A percentile compares a stretch with the other conserved stretches of the same genome.
phyloP scores from a whole-genome alignment of 2,888 invertebrate genomes.

The Pandemis corylana region DNA sequence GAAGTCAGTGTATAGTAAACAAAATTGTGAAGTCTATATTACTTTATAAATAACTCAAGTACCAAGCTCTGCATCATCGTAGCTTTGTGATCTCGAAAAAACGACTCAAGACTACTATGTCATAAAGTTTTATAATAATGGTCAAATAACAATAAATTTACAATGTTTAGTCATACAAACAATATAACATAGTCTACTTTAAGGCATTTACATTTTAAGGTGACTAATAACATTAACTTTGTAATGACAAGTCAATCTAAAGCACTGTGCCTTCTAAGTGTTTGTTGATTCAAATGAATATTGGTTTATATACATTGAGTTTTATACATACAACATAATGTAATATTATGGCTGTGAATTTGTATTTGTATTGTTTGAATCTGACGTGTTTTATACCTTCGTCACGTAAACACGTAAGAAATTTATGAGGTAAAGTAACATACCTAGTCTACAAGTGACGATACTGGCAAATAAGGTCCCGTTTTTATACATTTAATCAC shows the following conservation, averaged over 20 bases:
- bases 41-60: not conserved
- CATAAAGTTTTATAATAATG: not conserved
- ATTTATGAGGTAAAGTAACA: not conserved
- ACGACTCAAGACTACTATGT: conserved; percentile 7
- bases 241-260: conserved; percentile 52
- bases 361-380: conserved; percentile 35
- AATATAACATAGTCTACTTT: conserved; percentile 16
- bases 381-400: conserved; percentile 15
- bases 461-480: not conserved
- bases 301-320: conserved; percentile 36
- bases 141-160: conserved; percentile 13
- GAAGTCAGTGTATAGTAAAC: not conserved
- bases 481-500: not conserved
- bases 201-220: conserved; percentile 20
- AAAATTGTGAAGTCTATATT: not conserved
- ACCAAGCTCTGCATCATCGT: not conserved
- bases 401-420: not conserved
- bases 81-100: not conserved
- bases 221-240: conserved; percentile 33
- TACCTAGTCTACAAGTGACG: not conserved
- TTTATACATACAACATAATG: conserved; percentile 29
- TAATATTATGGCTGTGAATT: conserved; percentile 41
- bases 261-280: conserved; percentile 59
- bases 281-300: conserved; percentile 42
- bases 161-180: conserved; percentile 13